Evolutionary conservation across 2,888 invertebrate genomes (phyloP), one percentile per base, ranked within the genome.

Genomic region (Myathropa florea): DNA sequence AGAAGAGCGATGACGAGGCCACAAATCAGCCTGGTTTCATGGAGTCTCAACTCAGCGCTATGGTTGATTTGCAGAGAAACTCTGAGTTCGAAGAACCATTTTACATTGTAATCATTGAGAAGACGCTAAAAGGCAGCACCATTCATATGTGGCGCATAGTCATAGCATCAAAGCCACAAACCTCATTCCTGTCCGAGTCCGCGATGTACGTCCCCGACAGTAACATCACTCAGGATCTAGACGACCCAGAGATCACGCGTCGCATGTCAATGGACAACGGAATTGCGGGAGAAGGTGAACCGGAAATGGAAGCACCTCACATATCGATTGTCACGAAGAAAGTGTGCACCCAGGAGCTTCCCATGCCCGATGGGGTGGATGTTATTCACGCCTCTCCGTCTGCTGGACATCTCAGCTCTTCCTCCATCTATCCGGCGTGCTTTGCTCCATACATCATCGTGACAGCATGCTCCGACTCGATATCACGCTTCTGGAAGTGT

Each of bases 341-440:
- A 94, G 98, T 98, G 67, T 97, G 98, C 91, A 97, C 97, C 64
- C 98, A 98, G 92, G 95, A 96, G 68, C 93, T 99, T 68, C 96
- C 97, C 0, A 92, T 99, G 55, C 98, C 98, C 0, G 96, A 96
- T 80, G 97, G 97, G 3, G 98, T 98, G 9, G 97, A 98, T 91
- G 97, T 99, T 4, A 96, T 98, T 73, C 97, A 98, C 92, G 98
- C 98, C 0, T 96, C 97, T 0, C 98, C 98, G 0, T 97, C 99
- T 0, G 99, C 99, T 0, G 99, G 99, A 0, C 99, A 99, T 92
- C 94, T 99, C 59, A 98, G 98, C 91, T 99, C 99, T 0, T 98
- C 99, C 0, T 98, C 98, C 26, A 98, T 99, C 90, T 99, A 99
- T 93, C 99, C 99, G 4, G 99, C 99, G n/a, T 99, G 99, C 93